Conservation (phyloP, 92 coral and sea anemone genomes). For the Porites divaricata region DNA sequence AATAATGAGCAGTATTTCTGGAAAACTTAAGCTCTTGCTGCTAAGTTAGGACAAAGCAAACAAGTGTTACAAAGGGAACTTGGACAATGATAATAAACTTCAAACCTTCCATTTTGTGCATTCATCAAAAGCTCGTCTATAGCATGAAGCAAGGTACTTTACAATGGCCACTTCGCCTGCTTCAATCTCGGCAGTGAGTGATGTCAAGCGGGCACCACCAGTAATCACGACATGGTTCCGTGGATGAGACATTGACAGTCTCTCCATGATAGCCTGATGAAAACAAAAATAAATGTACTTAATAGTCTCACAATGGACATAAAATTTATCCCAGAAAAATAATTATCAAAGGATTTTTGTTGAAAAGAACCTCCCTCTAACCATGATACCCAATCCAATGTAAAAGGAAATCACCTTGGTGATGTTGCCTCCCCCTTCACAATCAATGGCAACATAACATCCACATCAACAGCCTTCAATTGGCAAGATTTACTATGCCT, state of each 20-base stretch:
- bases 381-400: no score
- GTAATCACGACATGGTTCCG: slow-evolving; percentile 71
- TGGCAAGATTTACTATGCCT: no score
- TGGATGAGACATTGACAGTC: slow-evolving; percentile 82
- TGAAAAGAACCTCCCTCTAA: no score
- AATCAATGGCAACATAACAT: no score
- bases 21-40: no score
- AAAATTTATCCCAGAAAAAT: neutral
- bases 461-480: no score
- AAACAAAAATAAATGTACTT: neutral
- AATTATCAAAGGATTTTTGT: no score
- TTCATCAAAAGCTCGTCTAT: slow-evolving; percentile 72
- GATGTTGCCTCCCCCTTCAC: no score
- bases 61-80: neutral
- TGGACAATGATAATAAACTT: neutral
- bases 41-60: neutral
- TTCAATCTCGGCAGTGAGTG: slow-evolving; percentile 78
- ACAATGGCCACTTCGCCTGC: slow-evolving; percentile 83
- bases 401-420: no score
- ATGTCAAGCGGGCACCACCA: slow-evolving; percentile 72
- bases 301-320: neutral
- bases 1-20: no score
- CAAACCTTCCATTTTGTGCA: slow-evolving; percentile 77
- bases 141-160: slow-evolving; percentile 82
- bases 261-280: slow-evolving; percentile 85